phyloP scores from a whole-genome alignment of 1,140 invertebrate genomes.

The Metopolophium dirhodum region DNA sequence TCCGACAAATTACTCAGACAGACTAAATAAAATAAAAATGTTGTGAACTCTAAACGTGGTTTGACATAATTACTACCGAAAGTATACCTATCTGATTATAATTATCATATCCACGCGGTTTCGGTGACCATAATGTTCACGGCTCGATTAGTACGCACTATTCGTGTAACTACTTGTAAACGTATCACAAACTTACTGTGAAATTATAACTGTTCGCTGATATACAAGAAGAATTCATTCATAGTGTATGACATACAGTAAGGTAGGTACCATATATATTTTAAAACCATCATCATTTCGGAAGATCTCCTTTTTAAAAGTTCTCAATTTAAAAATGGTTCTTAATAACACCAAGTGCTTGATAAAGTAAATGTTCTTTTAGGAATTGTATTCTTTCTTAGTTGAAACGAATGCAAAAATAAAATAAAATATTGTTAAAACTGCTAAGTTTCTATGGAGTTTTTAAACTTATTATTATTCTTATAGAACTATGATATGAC shows the following conservation, averaged over 20 bases:
- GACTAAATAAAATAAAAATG: background rate
- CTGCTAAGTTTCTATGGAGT: too few relatives aligned
- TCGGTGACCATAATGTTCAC: background rate
- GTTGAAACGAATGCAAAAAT: too few relatives aligned
- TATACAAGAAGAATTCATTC: background rate
- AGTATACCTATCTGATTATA: background rate
- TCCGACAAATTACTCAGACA: background rate
- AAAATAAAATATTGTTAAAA: too few relatives aligned
- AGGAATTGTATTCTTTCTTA: too few relatives aligned
- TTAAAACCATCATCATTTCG: background rate
- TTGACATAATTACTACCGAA: background rate
- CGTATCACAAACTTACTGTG: background rate
- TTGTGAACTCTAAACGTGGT: background rate
- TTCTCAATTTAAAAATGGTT: background rate
- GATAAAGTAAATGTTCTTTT: background rate
- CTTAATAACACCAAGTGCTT: too few relatives aligned
- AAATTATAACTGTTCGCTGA: background rate
- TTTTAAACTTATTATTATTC: background rate
- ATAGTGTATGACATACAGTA: background rate
- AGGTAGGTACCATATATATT: background rate
- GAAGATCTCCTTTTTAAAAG: background rate
- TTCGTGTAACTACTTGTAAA: conserved; percentile 19
- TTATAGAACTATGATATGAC: background rate
- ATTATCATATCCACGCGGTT: background rate
- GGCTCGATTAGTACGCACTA: background rate